Evolutionary conservation across 2,113 vertebrate genomes (phyloP).

Genomic region (Mastomys natalensis): DNA sequence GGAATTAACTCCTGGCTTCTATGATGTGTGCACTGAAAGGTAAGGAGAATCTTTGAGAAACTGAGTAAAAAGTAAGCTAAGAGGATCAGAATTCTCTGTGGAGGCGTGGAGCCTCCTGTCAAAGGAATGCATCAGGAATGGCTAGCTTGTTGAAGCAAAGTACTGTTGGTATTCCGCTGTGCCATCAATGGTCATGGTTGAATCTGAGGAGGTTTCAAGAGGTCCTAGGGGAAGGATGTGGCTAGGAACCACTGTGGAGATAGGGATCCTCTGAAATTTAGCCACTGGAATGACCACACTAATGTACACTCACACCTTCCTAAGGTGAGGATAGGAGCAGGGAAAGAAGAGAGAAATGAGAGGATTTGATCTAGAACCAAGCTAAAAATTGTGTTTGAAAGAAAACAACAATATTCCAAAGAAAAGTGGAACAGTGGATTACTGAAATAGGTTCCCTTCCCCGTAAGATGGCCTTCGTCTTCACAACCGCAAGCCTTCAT

Average conservation of each 20-base stretch:
- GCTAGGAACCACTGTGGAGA: background rate
- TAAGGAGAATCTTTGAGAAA: background rate
- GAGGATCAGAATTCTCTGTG: background rate
- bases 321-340: background rate
- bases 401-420: background rate
- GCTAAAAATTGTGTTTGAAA: background rate
- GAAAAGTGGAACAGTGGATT: background rate
- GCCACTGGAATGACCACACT: background rate
- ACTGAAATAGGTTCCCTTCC: background rate
- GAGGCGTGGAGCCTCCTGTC: background rate
- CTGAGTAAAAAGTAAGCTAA: background rate
- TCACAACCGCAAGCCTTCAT: background rate
- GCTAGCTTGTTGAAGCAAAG: background rate
- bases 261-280: background rate
- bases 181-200: background rate
- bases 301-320: background rate
- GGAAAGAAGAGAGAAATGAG: background rate
- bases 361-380: background rate
- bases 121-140: background rate
- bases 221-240: too few relatives aligned
- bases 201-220: background rate
- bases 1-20: background rate
- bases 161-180: background rate
- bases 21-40: background rate
- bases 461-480: background rate